These are phyloP conservation scores for Drosophila guanche DNA, from an alignment of 1,140 invertebrate genomes.

Conservation along the genomic window DNA sequence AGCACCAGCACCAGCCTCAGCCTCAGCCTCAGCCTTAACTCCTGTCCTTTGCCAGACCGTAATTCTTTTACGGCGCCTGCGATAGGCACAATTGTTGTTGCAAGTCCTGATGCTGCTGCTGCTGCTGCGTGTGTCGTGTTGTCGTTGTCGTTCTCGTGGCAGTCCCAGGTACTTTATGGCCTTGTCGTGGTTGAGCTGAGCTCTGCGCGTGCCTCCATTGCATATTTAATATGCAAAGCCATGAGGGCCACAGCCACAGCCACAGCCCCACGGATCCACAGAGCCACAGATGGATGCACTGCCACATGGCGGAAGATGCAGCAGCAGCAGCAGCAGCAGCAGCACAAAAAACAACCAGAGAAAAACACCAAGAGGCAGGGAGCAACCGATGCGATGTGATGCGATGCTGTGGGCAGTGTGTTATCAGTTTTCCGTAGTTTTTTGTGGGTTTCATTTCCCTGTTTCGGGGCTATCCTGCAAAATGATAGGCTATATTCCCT, in stretches of 20 bases:
- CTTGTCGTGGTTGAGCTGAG: slow-evolving; percentile 66
- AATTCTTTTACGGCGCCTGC: slow-evolving; percentile 71
- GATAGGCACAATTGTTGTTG: slow-evolving; percentile 44
- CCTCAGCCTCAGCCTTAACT: slow-evolving; percentile 8
- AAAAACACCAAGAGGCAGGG: background rate
- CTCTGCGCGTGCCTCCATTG: slow-evolving; percentile 66
- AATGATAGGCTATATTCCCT: slow-evolving; percentile 19
- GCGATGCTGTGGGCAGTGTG: slow-evolving; percentile 51
- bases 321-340: slow-evolving; percentile 30
- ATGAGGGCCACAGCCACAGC: slow-evolving; percentile 36
- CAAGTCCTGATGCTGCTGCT: slow-evolving; percentile 19
- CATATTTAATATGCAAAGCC: slow-evolving; percentile 82
- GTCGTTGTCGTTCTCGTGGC: slow-evolving; percentile 33
- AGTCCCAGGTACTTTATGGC: slow-evolving; percentile 75
- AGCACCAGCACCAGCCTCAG: slow-evolving; percentile 3
- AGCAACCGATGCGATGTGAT: slow-evolving; percentile 15
- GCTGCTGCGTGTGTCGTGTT: slow-evolving; percentile 40
- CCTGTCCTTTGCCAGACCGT: slow-evolving; percentile 66
- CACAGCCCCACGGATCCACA: slow-evolving; percentile 22
- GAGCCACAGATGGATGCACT: slow-evolving; percentile 57
- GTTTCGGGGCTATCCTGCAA: slow-evolving; percentile 4
- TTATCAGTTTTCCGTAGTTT: slow-evolving; percentile 62
- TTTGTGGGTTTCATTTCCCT: slow-evolving; percentile 1
- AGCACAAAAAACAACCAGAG: slow-evolving; percentile 5
- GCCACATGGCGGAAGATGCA: slow-evolving; percentile 41